Conservation (phyloP, 1,140 invertebrate genomes). For the Reticulitermes speratus region DNA sequence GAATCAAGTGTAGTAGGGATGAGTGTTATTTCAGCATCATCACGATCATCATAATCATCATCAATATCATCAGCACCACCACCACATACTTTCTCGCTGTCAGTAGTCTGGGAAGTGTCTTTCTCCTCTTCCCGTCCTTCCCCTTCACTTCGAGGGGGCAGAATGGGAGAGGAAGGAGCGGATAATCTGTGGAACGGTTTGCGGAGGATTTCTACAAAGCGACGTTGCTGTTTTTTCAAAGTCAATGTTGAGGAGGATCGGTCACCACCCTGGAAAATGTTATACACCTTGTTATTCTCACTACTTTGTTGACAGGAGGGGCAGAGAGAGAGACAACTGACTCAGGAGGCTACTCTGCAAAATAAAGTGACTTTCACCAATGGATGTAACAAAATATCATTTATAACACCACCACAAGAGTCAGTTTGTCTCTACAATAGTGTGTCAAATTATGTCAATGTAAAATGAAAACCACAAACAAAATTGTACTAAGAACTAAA, state of each 20-base stretch:
- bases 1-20: background rate
- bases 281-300: slow-evolving; percentile 21
- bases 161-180: slow-evolving; percentile 57
- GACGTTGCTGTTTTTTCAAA: slow-evolving; percentile 44
- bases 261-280: slow-evolving; percentile 40
- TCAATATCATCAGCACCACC: background rate
- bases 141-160: slow-evolving; percentile 9
- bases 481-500: too few species aligned
- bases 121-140: slow-evolving; percentile 25
- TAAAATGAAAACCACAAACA: too few species aligned
- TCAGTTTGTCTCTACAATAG: too few species aligned
- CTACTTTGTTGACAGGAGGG: too few species aligned
- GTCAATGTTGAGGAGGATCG: slow-evolving; percentile 42
- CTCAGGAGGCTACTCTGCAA: too few species aligned
- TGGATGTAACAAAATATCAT: too few species aligned
- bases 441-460: too few species aligned
- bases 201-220: slow-evolving; percentile 57
- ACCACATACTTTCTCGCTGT: background rate
- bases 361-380: too few species aligned
- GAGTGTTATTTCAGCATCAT: slow-evolving; percentile 13
- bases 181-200: slow-evolving; percentile 66
- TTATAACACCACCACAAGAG: too few species aligned
- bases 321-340: too few species aligned
- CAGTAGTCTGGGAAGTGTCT: slow-evolving; percentile 12
- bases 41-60: background rate